phyloP scores from a whole-genome alignment of 2,888 invertebrate species.

The Lycaena phlaeas region DNA sequence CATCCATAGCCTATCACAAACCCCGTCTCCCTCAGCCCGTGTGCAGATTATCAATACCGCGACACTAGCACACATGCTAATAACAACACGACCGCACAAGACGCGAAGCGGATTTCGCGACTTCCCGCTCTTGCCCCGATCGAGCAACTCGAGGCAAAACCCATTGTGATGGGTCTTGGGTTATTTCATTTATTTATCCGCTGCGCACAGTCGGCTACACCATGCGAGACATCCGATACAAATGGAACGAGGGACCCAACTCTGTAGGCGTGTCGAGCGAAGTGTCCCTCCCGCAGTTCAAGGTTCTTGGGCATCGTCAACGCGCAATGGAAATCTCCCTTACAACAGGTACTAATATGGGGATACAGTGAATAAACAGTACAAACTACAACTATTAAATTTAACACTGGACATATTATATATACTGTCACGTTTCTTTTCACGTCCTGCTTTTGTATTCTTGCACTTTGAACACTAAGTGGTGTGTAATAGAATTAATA shows the following conservation, averaged over 20 bases:
- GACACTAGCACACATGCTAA: constrained; percentile 65
- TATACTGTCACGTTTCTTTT: constrained; percentile 62
- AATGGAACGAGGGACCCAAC: constrained; percentile 96
- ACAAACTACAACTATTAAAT: constrained; percentile 33
- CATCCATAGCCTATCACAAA: constrained; percentile 55
- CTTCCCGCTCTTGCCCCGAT: constrained; percentile 55
- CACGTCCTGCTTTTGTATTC: constrained; percentile 71
- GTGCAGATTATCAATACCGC: constrained; percentile 56
- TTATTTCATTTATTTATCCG: constrained; percentile 66
- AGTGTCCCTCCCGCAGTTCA: constrained; percentile 97
- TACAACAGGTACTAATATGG: constrained; percentile 86
- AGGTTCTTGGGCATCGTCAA: constrained; percentile 96
- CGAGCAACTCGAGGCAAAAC: constrained; percentile 66
- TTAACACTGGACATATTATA: constrained; percentile 58
- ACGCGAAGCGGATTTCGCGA: constrained; percentile 54
- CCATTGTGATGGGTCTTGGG: constrained; percentile 72
- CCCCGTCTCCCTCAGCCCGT: constrained; percentile 67
- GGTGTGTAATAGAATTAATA: constrained; percentile 15
- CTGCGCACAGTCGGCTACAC: constrained; percentile 94
- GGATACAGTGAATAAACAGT: constrained; percentile 22
- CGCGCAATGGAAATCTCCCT: constrained; percentile 96
- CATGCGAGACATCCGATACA: constrained; percentile 97
- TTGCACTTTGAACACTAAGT: constrained; percentile 64
- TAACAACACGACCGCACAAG: constrained; percentile 58
- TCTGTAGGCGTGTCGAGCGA: constrained; percentile 96